These are phyloP conservation scores for Speoplatyrhinus poulsoni DNA, from an alignment of 2,113 vertebrate species.

Conservation along the genomic window DNA sequence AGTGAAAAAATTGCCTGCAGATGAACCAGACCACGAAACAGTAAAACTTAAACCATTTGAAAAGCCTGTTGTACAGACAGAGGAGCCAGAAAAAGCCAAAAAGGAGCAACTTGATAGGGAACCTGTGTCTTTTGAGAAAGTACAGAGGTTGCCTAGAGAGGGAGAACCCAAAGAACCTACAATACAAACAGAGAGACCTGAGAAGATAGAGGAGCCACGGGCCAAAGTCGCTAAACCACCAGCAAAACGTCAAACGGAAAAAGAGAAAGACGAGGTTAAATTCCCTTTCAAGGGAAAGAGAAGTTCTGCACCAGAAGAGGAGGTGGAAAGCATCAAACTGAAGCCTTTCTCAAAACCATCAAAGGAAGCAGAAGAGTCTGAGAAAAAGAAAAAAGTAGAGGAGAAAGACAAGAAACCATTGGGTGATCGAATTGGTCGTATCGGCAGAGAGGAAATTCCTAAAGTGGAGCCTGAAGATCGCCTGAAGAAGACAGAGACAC, in stretches of 20 bases:
- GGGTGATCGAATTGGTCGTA: conserved; percentile 29
- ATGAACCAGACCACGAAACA: conserved; percentile 66
- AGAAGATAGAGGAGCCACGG: conserved; percentile 47
- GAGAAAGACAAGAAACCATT: conserved; percentile 55
- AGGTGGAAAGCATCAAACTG: conserved; percentile 63
- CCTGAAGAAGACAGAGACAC: conserved; percentile 53
- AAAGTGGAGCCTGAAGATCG: conserved; percentile 33
- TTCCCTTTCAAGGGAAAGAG: conserved; percentile 62
- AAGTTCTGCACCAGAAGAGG: conserved; percentile 62
- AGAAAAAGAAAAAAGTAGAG: conserved; percentile 71
- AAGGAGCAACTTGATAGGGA: conserved; percentile 75
- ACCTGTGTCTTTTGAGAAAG: conserved; percentile 55
- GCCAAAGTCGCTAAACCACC: conserved; percentile 42
- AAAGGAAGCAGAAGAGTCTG: conserved; percentile 73
- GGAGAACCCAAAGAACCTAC: conserved; percentile 56
- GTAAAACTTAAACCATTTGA: conserved; percentile 77
- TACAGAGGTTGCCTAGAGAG: conserved; percentile 51
- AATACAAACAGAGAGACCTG: conserved; percentile 43
- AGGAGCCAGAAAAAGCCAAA: conserved; percentile 69
- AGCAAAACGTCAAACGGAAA: conserved; percentile 56
- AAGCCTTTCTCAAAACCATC: conserved; percentile 69
- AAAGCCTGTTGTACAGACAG: conserved; percentile 58
- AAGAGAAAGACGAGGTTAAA: conserved; percentile 57
- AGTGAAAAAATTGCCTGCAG: conserved; percentile 66
- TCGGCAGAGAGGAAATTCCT: conserved; percentile 48